Evolutionary conservation across 2,797 vertebrate genomes (phyloP), one percentile per base, ranked within the genome.

Genomic region (Sebastes elongatus): DNA sequence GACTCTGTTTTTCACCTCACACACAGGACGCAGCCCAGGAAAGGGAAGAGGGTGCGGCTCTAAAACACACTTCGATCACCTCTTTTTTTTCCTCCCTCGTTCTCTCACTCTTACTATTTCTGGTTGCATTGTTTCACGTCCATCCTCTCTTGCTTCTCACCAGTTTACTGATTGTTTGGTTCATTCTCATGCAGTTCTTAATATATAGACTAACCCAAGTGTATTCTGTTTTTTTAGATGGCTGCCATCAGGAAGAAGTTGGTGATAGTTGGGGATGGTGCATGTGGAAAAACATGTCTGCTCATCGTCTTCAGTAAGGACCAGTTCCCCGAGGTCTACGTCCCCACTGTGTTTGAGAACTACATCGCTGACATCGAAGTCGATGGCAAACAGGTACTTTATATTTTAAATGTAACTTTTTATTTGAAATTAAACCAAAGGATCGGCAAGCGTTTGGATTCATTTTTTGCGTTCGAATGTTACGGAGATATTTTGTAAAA

Each of bases 341-440:
- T 99, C 66, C 98, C 98, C 23, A 99, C 98, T 0, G 98, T 99
- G 75, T 99, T 99, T 3, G 98, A 99, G 93, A 99, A 99, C 96
- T 99, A 99, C 95, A 99, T 99, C 0, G 98, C 98, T 1, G 98
- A 99, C 94, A 99, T 99, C 11, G 98, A 99, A 94, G 98, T 99
- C 14, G 98, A 99, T 1, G 90, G 97, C 62, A 99, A 99, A 94
- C 98, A 99, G 98, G 98, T 99, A 82, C 85, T 71, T 30, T 4
- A 4, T 72, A 1, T 66, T 64, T 70, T 8, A 28, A 27, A 10
- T 66, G 23, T 69, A 3, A 27, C 4, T 27, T 4, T 32, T 38
- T 38, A 38, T 38, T 38, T 38, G 35, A 2, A 38, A 38, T 14
- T 2, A 38, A 38, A 38, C 35, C 35, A 14, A 14, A 38, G 35